Evolutionary conservation across 1,140 invertebrate genomes (phyloP), one percentile per base, ranked within the genome.

Genomic region (Phenacoccus solenopsis): DNA sequence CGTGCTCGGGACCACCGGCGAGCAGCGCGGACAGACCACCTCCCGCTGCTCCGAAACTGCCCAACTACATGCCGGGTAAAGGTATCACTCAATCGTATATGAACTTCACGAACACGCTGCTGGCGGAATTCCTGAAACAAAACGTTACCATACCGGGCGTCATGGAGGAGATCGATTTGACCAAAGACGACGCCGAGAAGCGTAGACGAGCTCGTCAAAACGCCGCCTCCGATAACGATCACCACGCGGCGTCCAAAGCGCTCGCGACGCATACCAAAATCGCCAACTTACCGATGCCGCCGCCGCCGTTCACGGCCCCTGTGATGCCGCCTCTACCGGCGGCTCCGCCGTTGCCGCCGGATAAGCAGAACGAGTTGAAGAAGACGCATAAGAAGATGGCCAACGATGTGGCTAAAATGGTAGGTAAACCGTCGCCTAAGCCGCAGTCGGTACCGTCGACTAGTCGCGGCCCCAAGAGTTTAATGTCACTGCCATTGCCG

Each of bases 401-500:
- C 20, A 5, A 5, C n/a, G 4, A 59, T 5, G 7, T 25, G 12
- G 59, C 9, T 16, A 64, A 64, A 24, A 25, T 5, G 5, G 5
- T n/a, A 2, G 20, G 59, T 20, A 64, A 64, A 25, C 59, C 59
- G 12, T 10, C 59, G 25, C 22, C 59, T 13, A 24, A 24, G 20
- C 13, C 59, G 9, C 59, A 24, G 4, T 22, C 59, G 12, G 2
- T 64, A 22, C 59, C 59, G 12, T 64, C 59, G 59, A 64, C 59
- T 27, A 64, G 59, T 64, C 59, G 59, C 4, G 59, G 12, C 2
- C 10, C 12, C 2, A 64, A 64, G 25, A 25, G 59, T 16, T 4
- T 64, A 27, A 64, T 64, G 59, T 64, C 59, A 64, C 59, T 64
- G 59, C 59, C 59, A 27, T 27, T 64, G 20, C 59, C 59, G 10